Percentiles rank a stretch among this genome's conserved stretches.
Conservation (phyloP, 1,140 invertebrate species). For the Heterodera carotae region DNA sequence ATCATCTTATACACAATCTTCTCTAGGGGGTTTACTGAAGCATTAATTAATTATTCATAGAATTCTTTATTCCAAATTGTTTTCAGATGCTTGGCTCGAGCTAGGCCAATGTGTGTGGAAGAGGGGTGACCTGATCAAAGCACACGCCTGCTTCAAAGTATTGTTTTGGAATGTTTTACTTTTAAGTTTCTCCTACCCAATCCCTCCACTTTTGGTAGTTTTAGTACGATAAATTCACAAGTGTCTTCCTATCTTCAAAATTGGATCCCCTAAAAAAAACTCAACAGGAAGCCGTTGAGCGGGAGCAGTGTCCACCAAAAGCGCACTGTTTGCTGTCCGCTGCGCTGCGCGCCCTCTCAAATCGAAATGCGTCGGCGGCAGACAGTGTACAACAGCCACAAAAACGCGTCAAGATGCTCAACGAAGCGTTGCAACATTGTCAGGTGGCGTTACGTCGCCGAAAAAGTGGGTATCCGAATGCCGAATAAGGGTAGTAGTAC, state of each 20-base stretch:
- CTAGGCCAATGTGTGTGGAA: conserved; percentile 40
- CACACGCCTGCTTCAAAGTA: conserved; percentile 38
- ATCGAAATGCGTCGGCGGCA: neutral
- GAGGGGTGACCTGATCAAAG: conserved; percentile 35
- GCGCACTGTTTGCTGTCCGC: conserved; percentile 37
- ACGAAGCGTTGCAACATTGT: conserved; percentile 33
- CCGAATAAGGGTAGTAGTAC: no score
- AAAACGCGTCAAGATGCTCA: conserved; percentile 19
- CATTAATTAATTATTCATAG: no score
- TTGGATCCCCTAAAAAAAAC: neutral
- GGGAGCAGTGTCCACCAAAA: neutral
- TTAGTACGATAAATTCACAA: no score
- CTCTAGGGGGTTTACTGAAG: no score
- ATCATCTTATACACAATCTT: no score
- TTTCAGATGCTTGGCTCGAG: conserved; percentile 41
- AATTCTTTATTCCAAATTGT: neutral
- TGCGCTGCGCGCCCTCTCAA: conserved; percentile 34
- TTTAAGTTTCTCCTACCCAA: no score
- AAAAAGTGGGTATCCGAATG: neutral
- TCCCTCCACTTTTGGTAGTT: no score
- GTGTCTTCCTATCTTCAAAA: no score
- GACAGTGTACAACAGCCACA: conserved; percentile 36
- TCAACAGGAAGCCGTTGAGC: conserved; percentile 36
- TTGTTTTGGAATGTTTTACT: no score
- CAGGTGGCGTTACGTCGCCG: conserved; percentile 33